A percentile compares a stretch with the other conserved stretches of the same genome.
Conservation (phyloP, 2,113 vertebrate genomes). For the Ceyx melanurus region DNA sequence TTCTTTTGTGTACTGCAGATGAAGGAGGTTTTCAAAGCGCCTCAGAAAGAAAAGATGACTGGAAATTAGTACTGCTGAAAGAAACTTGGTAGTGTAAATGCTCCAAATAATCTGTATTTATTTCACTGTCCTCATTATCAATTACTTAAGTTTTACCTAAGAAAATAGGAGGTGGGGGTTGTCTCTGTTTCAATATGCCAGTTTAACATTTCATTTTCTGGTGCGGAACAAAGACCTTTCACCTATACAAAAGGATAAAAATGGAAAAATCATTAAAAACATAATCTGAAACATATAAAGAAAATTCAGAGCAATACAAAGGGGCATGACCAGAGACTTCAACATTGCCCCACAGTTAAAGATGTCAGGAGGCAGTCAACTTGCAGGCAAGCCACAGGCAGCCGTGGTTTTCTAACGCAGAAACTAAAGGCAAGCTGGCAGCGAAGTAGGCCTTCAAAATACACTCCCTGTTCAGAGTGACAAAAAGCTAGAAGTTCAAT, state of each 20-base stretch:
- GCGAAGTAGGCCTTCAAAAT: neutral
- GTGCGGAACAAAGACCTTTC: neutral
- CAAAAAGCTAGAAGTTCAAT: neutral
- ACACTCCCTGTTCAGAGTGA: neutral
- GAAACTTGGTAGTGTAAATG: no score
- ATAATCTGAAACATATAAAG: neutral
- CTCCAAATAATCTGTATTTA: no score
- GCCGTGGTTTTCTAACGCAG: fast-evolving
- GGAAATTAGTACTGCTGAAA: neutral
- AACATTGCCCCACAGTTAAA: neutral
- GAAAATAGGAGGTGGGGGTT: no score
- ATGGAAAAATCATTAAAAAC: neutral
- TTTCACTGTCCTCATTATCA: no score
- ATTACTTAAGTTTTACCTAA: neutral
- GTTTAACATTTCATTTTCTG: no score
- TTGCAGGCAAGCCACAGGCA: neutral
- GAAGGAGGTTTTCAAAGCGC: slow-evolving; percentile 3
- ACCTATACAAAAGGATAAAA: neutral
- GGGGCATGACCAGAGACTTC: neutral
- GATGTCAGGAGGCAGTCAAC: neutral
- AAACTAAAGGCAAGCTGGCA: neutral
- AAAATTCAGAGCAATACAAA: neutral
- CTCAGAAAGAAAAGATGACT: neutral
- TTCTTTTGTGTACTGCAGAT: neutral
- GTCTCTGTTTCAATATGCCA: no score